A percentile compares a stretch with the other conserved stretches of the same genome.
These are phyloP conservation scores for Periphyllus acericola DNA, from an alignment of 2,888 invertebrate genomes.

Conservation along the genomic window DNA sequence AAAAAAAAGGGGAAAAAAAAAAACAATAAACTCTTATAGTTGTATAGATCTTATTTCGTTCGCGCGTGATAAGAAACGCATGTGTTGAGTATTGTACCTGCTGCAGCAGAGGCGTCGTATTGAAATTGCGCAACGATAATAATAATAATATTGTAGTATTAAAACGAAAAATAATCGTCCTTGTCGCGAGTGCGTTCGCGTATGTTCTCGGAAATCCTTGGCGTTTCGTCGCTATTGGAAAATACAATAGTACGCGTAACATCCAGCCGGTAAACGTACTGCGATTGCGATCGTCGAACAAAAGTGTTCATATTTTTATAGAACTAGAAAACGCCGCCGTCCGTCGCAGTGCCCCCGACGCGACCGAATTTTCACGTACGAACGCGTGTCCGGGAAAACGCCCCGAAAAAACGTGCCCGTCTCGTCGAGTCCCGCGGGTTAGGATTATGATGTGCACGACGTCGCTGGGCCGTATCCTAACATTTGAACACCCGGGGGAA, in stretches of 20 bases:
- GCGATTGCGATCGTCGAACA: neutral
- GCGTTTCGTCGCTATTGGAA: neutral
- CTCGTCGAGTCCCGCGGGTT: no score
- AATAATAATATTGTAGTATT: neutral
- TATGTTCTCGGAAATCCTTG: conserved; percentile 9
- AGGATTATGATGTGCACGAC: no score
- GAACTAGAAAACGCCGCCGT: neutral
- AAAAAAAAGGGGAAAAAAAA: neutral
- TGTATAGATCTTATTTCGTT: conserved; percentile 1
- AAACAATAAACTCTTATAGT: neutral
- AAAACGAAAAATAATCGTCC: neutral
- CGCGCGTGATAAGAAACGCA: neutral
- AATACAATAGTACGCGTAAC: neutral
- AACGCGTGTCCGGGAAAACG: no score
- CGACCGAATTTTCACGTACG: no score
- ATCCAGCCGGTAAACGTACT: neutral
- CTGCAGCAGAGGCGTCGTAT: neutral
- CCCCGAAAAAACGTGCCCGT: no score
- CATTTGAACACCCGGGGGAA: no score
- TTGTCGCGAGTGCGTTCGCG: neutral
- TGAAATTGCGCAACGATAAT: neutral
- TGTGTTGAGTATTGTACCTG: neutral
- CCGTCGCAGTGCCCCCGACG: no score
- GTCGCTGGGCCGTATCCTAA: no score
- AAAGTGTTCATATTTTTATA: no score